phyloP scores from a whole-genome alignment of 2,888 invertebrate species.

The Sinotaia quadrata region DNA sequence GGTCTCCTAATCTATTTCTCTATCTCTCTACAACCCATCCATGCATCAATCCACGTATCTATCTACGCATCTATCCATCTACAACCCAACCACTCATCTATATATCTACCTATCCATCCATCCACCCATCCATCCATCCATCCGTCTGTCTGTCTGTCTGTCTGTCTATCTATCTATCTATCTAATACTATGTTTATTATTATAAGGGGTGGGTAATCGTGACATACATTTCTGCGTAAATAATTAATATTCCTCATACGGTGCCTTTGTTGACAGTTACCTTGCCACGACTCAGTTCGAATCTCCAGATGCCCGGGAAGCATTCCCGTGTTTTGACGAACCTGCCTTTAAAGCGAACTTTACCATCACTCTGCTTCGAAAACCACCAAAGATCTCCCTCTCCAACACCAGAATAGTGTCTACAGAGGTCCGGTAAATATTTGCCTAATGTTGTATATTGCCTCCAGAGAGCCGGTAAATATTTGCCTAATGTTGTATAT shows the following conservation, averaged over 20 bases:
- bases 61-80: too few relatives aligned
- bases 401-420: constrained; percentile 58
- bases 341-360: constrained; percentile 35
- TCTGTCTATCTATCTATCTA: neutral
- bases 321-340: constrained; percentile 45
- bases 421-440: constrained; percentile 42
- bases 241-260: neutral
- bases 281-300: constrained; percentile 42
- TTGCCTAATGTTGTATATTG: too few relatives aligned
- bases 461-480: too few relatives aligned
- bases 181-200: neutral
- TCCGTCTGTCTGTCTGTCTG: neutral
- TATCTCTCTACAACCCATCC: too few relatives aligned
- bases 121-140: neutral
- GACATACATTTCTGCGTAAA: neutral
- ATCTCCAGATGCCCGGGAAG: constrained; percentile 37
- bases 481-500: too few relatives aligned
- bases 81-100: neutral
- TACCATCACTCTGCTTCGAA: constrained; percentile 74
- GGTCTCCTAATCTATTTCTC: too few relatives aligned
- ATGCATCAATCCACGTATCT: too few relatives aligned
- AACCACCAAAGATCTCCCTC: constrained; percentile 50
- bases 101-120: neutral
- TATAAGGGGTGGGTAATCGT: neutral
- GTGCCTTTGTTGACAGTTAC: constrained; percentile 38